A percentile compares a stretch with the other conserved stretches of the same genome.
phyloP scores from a whole-genome alignment of 2,888 invertebrate genomes.

The Geotrupes spiniger region DNA sequence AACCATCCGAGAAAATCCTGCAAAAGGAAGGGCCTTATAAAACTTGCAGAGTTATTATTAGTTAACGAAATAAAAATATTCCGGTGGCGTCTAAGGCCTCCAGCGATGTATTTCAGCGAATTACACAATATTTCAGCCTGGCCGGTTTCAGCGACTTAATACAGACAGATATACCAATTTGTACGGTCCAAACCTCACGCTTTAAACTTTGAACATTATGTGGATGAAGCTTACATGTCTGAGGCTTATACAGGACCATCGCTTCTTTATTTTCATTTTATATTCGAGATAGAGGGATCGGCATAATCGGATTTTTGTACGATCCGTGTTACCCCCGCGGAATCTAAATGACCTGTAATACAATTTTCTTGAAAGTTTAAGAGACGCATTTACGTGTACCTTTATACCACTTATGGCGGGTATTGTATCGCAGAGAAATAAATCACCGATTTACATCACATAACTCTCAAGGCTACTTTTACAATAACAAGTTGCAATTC shows the following conservation, averaged over 20 bases:
- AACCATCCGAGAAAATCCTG: not conserved
- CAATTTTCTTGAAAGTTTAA: too few species aligned
- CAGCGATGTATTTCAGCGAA: conserved; percentile 35
- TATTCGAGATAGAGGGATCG: too few species aligned
- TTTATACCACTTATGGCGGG: too few species aligned
- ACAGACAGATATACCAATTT: conserved; percentile 40
- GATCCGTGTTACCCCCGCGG: too few species aligned
- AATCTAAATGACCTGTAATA: too few species aligned
- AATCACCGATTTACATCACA: too few species aligned
- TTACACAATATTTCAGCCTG: conserved; percentile 37
- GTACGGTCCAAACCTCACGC: conserved; percentile 32
- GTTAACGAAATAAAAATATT: conserved; percentile 37
- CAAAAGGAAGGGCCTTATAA: conserved; percentile 7
- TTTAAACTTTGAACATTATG: conserved; percentile 36
- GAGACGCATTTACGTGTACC: too few species aligned
- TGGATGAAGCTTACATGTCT: conserved; percentile 11
- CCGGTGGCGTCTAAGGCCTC: conserved; percentile 30
- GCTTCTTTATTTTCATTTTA: not conserved
- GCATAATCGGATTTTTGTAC: too few species aligned
- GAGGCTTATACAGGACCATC: conserved; percentile 1
- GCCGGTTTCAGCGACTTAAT: conserved; percentile 31
- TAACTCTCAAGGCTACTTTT: too few species aligned
- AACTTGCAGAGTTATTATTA: conserved; percentile 32
- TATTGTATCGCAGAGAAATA: too few species aligned
- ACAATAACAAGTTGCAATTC: too few species aligned